Evolutionary conservation across 2,888 invertebrate species (phyloP), one percentile per base, ranked within the genome.

Genomic region (Drosophila pegasa): DNA sequence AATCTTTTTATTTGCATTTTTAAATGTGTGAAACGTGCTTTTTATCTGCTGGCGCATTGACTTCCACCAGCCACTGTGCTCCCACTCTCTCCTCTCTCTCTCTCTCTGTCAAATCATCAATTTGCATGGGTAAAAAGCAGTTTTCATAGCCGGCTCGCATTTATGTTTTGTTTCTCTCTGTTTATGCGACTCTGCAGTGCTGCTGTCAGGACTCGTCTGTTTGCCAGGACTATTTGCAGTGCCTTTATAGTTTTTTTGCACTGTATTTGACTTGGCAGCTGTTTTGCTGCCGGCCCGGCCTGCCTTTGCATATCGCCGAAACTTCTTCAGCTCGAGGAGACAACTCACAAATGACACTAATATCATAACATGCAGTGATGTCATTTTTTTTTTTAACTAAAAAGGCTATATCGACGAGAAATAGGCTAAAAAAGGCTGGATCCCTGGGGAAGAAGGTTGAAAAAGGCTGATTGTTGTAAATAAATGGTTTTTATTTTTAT

Each of bases 281-380:
- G 37, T 58, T 63, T 43, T 67, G 63, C 60, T 50, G 33, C 48
- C 56, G 37, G 37, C 50, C 59, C 59, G 56, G 50, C 43, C 35
- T 48, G 64, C 57, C 64, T 81, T 72, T 78, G 72, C 75, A 63
- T 80, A 63, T 59, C 45, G 58, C 63, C 38, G 50, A 75, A 80
- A 87, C 77, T 84, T 87, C 82, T 81, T 70, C 69, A 54, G 74
- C 47, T 65, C 69, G 75, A 78, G 69, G 63, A 65, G 77, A 62
- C 58, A 82, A 80, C 68, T 81, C 68, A 56, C 65, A 87, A 87
- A 67, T 75, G 82, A 78, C 83, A 87, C 85, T 84, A 84, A 87
- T 80, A 67, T 84, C 47, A 64, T 61, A 62, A 62, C 83, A 75
- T 48, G n/a, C n/a, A n/a, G n/a, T n/a, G n/a, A n/a, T n/a, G n/a